Evolutionary conservation across 2,797 vertebrate genomes (phyloP).

Genomic region (Takifugu rubripes): DNA sequence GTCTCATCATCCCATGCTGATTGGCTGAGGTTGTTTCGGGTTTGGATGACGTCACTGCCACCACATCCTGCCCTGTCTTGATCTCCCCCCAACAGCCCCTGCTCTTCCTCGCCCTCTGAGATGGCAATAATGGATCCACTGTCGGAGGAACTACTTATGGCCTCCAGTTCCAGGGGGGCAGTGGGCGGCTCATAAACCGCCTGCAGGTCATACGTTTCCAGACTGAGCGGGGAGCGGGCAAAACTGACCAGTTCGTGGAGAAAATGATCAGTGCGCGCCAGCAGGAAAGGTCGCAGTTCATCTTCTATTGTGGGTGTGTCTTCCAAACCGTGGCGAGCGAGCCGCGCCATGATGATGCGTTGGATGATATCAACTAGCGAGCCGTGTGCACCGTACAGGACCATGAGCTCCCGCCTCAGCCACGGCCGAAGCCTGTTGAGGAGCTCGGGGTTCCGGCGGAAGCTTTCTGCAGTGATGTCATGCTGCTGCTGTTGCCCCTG

Average conservation of each 20-base stretch:
- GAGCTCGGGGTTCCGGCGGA: slow-evolving; percentile 78
- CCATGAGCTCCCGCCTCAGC: slow-evolving; percentile 85
- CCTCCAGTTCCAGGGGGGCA: slow-evolving; percentile 67
- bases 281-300: slow-evolving; percentile 84
- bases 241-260: slow-evolving; percentile 88
- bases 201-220: slow-evolving; percentile 85
- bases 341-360: slow-evolving; percentile 82
- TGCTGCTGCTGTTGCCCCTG: slow-evolving; percentile 66
- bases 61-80: background rate
- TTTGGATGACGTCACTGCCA: slow-evolving; percentile 14
- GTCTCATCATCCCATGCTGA: slow-evolving; percentile 89
- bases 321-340: slow-evolving; percentile 82
- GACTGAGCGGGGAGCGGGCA: slow-evolving; percentile 83
- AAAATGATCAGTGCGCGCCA: slow-evolving; percentile 87
- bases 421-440: slow-evolving; percentile 84
- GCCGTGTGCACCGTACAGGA: slow-evolving; percentile 82
- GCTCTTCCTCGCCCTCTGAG: slow-evolving; percentile 80
- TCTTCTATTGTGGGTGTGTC: slow-evolving; percentile 77
- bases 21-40: slow-evolving; percentile 60
- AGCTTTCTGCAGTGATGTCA: slow-evolving; percentile 84
- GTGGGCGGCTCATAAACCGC: slow-evolving; percentile 86
- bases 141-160: slow-evolving; percentile 66
- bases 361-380: slow-evolving; percentile 85
- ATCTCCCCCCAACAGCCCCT: slow-evolving; percentile 17
- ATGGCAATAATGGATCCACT: slow-evolving; percentile 87